A percentile compares a stretch with the other conserved stretches of the same genome.
Evolutionary conservation across 2,797 vertebrate species (phyloP).

Genomic region (Ibycter americanus): DNA sequence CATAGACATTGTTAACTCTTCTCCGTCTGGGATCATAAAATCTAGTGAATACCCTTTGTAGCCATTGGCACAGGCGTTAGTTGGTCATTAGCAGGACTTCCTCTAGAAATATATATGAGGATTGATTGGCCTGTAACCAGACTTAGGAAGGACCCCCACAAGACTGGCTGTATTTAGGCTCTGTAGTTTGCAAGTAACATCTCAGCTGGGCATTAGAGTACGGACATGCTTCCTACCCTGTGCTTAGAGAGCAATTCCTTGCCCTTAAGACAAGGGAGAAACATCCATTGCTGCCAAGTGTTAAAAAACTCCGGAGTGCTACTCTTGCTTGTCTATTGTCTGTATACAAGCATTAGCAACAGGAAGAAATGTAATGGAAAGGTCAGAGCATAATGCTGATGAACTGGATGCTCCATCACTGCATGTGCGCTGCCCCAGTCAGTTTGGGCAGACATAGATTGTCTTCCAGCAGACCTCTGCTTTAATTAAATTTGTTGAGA

Average conservation of each 20-base stretch:
- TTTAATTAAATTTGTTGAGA: background rate
- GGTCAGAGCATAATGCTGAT: background rate
- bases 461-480: background rate
- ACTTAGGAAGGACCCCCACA: background rate
- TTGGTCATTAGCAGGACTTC: background rate
- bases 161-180: background rate
- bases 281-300: background rate
- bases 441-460: background rate
- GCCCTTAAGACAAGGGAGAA: background rate
- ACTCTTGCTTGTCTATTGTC: background rate
- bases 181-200: background rate
- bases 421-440: fast-evolving
- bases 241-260: background rate
- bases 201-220: background rate
- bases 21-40: background rate
- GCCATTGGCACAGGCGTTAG: background rate
- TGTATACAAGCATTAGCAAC: background rate
- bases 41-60: background rate
- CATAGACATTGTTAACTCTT: background rate
- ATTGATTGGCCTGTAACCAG: background rate
- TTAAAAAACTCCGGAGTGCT: background rate
- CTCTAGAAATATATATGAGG: background rate
- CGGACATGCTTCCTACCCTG: fast-evolving
- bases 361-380: background rate
- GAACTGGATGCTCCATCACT: background rate